Percentiles rank a stretch among this genome's conserved stretches.
These are phyloP conservation scores for Amazona guildingii DNA, from an alignment of 2,113 vertebrate genomes.

Conservation along the genomic window DNA sequence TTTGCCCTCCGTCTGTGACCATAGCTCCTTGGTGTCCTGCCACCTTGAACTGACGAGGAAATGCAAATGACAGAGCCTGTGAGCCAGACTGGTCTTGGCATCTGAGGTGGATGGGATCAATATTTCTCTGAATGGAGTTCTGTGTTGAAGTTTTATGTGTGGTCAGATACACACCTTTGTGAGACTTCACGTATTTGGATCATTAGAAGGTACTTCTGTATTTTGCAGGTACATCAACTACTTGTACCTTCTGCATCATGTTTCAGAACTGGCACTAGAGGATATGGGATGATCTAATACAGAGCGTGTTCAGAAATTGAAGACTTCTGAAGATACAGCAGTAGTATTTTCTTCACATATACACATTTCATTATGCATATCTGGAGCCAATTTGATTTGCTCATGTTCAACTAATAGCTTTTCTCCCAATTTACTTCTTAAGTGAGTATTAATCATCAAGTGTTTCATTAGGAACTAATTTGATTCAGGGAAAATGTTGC, in stretches of 20 bases:
- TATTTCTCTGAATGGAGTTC: background rate
- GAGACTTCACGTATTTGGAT: background rate
- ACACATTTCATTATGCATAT: background rate
- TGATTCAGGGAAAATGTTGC: background rate
- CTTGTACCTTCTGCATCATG: background rate
- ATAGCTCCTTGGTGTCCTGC: background rate
- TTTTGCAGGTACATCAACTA: background rate
- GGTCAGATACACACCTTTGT: background rate
- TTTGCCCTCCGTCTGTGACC: background rate
- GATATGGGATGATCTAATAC: background rate
- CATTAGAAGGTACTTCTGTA: background rate
- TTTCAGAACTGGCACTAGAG: background rate
- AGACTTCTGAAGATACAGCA: background rate
- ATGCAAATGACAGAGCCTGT: background rate
- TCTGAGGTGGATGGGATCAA: background rate
- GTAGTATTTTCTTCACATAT: background rate
- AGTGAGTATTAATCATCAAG: conserved; percentile 37
- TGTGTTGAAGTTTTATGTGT: background rate
- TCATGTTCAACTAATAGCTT: background rate
- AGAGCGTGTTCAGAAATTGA: background rate
- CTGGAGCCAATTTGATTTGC: background rate
- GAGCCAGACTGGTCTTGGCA: background rate
- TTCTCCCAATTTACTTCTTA: conserved; percentile 9
- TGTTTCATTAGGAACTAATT: conserved; percentile 29
- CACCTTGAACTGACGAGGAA: background rate